Evolutionary conservation across 2,113 vertebrate species (phyloP).

Genomic region (Pterocles gutturalis): DNA sequence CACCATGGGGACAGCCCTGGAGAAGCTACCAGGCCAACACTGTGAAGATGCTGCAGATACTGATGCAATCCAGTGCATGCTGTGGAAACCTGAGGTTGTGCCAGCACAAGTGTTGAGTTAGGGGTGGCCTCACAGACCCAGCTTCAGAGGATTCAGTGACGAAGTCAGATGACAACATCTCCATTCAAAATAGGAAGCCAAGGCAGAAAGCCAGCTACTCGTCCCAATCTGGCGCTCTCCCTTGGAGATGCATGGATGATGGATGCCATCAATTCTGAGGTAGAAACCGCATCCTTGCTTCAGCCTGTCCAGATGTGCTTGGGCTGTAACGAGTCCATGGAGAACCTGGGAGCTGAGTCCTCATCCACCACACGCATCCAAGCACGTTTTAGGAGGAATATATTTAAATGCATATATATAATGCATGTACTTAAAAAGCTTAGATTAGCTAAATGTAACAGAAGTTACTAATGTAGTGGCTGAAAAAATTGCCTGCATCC

Average conservation of each 20-base stretch:
- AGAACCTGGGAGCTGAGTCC: not conserved
- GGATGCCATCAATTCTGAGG: not conserved
- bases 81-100: accelerated
- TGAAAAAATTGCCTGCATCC: not conserved
- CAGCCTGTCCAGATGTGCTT: not conserved
- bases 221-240: not conserved
- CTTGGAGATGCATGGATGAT: not conserved
- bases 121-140: accelerated
- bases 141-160: accelerated
- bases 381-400: accelerated
- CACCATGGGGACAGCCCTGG: not conserved
- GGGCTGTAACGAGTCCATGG: not conserved
- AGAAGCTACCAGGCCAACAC: not conserved
- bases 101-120: accelerated
- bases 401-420: not conserved
- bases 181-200: not conserved
- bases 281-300: not conserved
- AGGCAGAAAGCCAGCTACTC: not conserved
- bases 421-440: not conserved
- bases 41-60: not conserved
- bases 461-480: not conserved
- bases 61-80: accelerated
- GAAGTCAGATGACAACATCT: not conserved
- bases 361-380: accelerated
- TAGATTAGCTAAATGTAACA: not conserved